phyloP scores from a whole-genome alignment of 1,140 invertebrate genomes.

The Caenorhabditis inopinata region DNA sequence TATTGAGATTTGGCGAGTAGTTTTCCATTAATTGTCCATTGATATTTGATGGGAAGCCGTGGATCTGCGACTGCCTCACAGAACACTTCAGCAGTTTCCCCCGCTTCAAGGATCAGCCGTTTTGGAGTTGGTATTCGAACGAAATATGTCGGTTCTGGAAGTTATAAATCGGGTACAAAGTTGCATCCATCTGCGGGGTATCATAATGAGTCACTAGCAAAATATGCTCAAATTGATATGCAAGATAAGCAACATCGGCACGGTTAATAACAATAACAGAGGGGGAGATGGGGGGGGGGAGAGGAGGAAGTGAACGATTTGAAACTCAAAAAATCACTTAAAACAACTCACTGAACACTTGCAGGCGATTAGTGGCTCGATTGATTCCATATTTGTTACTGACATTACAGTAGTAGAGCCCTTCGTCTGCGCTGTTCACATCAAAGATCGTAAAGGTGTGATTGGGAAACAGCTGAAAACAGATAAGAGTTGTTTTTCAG shows the following conservation, averaged over 20 bases:
- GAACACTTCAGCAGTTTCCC: constrained; percentile 83
- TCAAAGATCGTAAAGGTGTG: constrained; percentile 83
- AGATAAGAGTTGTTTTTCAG: neutral
- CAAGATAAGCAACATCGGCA: no score
- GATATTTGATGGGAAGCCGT: constrained; percentile 77
- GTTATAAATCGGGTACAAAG: neutral
- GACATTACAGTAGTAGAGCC: constrained; percentile 86
- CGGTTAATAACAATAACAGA: no score
- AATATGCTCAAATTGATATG: no score
- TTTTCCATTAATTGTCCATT: constrained; percentile 83
- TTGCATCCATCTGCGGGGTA: no score
- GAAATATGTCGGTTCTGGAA: constrained; percentile 62
- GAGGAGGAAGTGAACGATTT: neutral
- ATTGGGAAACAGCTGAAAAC: constrained; percentile 73
- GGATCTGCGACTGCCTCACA: constrained; percentile 86
- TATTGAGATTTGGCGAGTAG: constrained; percentile 76
- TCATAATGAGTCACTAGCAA: no score
- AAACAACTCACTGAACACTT: constrained; percentile 76
- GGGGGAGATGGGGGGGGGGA: neutral
- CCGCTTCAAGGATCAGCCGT: constrained; percentile 85
- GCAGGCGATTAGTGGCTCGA: constrained; percentile 76
- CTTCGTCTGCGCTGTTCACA: constrained; percentile 81
- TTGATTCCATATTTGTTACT: constrained; percentile 85
- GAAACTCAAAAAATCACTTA: neutral
- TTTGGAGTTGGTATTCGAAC: constrained; percentile 72